phyloP scores from a whole-genome alignment of 35 echinoderm and acorn worm species.

The Apostichopus parvimensis region DNA sequence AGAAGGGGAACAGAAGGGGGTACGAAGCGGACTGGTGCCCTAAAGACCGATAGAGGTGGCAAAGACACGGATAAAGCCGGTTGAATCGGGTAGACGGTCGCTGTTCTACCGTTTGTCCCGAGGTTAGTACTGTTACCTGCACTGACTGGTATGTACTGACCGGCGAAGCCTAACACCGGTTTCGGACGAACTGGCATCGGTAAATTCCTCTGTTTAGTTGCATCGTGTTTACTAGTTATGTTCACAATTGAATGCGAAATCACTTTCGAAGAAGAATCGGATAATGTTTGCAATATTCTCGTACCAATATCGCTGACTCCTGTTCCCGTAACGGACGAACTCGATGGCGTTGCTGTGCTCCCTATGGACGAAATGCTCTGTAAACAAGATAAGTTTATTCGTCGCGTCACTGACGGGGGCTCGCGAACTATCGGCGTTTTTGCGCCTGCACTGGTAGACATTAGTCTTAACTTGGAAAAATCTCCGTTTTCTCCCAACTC shows the following conservation, averaged over 20 bases:
- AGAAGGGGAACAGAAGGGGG: slow-evolving; percentile 10
- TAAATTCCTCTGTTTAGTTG: background rate
- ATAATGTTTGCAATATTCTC: slow-evolving; percentile 11
- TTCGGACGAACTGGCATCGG: slow-evolving; percentile 9
- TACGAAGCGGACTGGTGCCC: background rate
- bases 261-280: slow-evolving; percentile 9
- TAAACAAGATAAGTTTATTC: slow-evolving; percentile 24
- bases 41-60: slow-evolving; percentile 31
- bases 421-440: slow-evolving; percentile 26
- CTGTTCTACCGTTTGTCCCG: background rate
- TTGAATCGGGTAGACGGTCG: background rate
- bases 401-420: slow-evolving; percentile 20
- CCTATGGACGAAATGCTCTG: background rate
- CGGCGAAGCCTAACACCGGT: slow-evolving; percentile 21
- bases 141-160: background rate
- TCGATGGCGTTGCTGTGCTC: background rate
- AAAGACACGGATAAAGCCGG: slow-evolving; percentile 11
- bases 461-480: slow-evolving; percentile 1
- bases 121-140: background rate
- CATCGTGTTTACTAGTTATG: background rate
- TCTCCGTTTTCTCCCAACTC: background rate
- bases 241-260: slow-evolving; percentile 53
- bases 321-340: background rate
- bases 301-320: background rate
- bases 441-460: slow-evolving; percentile 31